Conservation (phyloP, 2,888 invertebrate species). For the Lacanobia oleracea region DNA sequence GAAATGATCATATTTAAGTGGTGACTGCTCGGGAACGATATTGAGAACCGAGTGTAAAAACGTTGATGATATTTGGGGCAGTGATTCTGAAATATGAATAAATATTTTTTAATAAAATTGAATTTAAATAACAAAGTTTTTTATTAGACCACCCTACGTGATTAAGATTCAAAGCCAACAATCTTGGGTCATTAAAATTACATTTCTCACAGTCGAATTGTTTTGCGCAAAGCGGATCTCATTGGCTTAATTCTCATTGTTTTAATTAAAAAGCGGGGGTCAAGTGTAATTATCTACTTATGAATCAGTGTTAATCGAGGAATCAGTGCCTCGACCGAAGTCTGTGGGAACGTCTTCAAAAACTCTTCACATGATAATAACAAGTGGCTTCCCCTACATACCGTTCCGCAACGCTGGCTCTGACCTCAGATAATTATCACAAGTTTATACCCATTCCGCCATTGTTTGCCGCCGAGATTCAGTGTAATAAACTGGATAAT, state of each 20-base stretch:
- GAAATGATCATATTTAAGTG: conserved; percentile 76
- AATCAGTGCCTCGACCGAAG: conserved; percentile 82
- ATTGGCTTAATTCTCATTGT: conserved; percentile 76
- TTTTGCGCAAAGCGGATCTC: conserved; percentile 67
- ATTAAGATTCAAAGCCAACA: conserved; percentile 44
- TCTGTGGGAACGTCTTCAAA: conserved; percentile 89
- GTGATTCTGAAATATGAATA: conserved; percentile 84
- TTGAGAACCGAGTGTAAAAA: conserved; percentile 69
- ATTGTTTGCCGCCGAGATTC: conserved; percentile 86
- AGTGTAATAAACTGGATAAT: conserved; percentile 76
- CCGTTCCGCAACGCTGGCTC: conserved; percentile 85
- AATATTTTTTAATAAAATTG: conserved; percentile 88
- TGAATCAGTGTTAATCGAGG: conserved; percentile 88
- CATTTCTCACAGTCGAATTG: conserved; percentile 72
- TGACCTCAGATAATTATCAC: conserved; percentile 89
- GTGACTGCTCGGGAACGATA: conserved; percentile 73
- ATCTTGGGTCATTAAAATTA: conserved; percentile 53
- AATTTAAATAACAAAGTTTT: conserved; percentile 76
- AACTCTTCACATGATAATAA: conserved; percentile 89
- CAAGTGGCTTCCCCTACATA: conserved; percentile 86
- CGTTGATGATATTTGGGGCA: conserved; percentile 76
- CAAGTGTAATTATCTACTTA: conserved; percentile 87
- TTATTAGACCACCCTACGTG: conserved; percentile 53
- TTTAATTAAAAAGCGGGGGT: conserved; percentile 81
- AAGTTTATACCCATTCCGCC: conserved; percentile 85